These are phyloP conservation scores for Cecidostiba fungosa DNA, from an alignment of 2,888 invertebrate species.

Conservation along the genomic window DNA sequence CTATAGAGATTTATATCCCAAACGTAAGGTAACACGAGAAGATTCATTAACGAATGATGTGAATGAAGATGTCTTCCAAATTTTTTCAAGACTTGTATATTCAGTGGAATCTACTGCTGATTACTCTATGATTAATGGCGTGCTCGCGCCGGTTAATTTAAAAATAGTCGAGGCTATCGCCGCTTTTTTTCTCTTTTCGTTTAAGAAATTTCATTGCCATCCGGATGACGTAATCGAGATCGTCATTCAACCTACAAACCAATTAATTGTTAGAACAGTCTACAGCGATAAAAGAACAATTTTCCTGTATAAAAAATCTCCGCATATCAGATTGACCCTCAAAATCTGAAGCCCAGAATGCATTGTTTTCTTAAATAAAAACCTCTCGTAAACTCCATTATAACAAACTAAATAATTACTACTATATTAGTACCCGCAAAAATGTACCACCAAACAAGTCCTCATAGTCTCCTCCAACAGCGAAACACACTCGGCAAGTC, in stretches of 20 bases:
- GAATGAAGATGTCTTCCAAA: neutral
- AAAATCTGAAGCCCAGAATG: too few relatives aligned
- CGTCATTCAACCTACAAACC: neutral
- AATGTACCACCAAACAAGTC: neutral
- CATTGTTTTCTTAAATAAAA: neutral
- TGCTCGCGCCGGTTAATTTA: neutral
- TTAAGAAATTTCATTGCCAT: slow-evolving; percentile 19
- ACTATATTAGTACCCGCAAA: neutral
- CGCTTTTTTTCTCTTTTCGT: neutral
- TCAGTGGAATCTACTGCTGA: neutral
- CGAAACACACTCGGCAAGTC: neutral
- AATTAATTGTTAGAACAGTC: neutral
- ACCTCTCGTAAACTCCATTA: neutral
- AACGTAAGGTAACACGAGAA: too few relatives aligned
- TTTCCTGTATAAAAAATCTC: too few relatives aligned
- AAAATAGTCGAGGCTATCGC: neutral
- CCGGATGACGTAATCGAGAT: neutral
- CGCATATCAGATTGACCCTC: too few relatives aligned
- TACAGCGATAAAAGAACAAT: neutral
- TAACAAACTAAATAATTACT: slow-evolving; percentile 7
- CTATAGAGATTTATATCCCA: too few relatives aligned
- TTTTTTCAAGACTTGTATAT: neutral
- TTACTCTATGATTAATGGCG: neutral
- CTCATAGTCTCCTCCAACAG: neutral
- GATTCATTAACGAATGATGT: too few relatives aligned